These are phyloP conservation scores for Prosopocoilus inquinatus DNA, from an alignment of 2,888 invertebrate genomes.

Conservation along the genomic window DNA sequence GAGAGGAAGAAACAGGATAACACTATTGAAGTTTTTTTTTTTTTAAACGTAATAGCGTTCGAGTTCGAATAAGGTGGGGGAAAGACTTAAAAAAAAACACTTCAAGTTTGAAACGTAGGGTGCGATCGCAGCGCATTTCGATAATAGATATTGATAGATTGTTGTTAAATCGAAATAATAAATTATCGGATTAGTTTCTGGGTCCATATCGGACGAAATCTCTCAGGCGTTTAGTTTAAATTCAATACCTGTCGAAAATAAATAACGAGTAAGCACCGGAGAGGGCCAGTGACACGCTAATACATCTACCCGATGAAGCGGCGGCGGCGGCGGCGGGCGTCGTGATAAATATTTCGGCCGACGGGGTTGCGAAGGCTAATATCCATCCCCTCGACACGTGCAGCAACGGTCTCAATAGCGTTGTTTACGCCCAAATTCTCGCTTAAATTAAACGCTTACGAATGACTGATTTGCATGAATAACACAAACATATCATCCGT, in stretches of 20 bases:
- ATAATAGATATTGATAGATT: too few relatives aligned
- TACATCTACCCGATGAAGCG: background rate
- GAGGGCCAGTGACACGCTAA: background rate
- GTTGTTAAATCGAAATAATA: too few relatives aligned
- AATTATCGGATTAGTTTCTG: background rate
- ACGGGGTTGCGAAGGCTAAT: background rate
- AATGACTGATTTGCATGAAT: background rate
- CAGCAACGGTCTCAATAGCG: background rate
- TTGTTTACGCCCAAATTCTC: background rate
- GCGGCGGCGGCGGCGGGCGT: too few relatives aligned
- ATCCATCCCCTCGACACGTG: slow-evolving; percentile 1
- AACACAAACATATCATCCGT: background rate
- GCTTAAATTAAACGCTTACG: background rate
- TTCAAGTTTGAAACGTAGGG: too few relatives aligned
- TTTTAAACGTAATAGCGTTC: too few relatives aligned
- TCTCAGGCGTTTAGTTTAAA: background rate
- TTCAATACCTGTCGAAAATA: slow-evolving; percentile 2
- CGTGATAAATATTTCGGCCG: background rate
- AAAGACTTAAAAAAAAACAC: too few relatives aligned
- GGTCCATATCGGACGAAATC: background rate
- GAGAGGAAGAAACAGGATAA: too few relatives aligned
- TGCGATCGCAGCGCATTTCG: too few relatives aligned
- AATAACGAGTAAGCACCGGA: slow-evolving; percentile 2
- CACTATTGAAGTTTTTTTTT: too few relatives aligned
- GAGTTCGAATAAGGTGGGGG: too few relatives aligned